Conservation (phyloP, 2,797 vertebrate genomes). For the Pyrocephalus nanus region DNA sequence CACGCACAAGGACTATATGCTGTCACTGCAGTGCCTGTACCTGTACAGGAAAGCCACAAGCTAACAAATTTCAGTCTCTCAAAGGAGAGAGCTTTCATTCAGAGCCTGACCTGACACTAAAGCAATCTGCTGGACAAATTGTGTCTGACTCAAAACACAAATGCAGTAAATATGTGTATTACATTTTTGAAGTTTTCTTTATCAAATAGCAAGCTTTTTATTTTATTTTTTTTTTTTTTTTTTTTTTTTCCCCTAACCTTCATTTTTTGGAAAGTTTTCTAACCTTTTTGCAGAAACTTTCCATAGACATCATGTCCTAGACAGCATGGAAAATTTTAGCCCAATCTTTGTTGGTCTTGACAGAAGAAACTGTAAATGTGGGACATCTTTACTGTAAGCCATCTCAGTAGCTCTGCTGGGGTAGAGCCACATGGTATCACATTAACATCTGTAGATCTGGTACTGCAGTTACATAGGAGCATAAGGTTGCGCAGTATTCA, state of each 20-base stretch:
- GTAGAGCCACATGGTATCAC: neutral
- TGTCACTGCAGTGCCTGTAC: neutral
- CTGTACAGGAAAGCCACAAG: neutral
- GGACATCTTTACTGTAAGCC: neutral
- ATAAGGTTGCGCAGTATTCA: neutral
- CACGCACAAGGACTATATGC: rapidly evolving
- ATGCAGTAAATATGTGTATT: neutral
- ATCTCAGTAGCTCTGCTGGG: neutral
- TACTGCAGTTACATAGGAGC: neutral
- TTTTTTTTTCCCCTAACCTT: neutral
- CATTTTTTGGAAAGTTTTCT: neutral
- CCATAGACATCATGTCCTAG: neutral
- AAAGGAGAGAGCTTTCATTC: neutral
- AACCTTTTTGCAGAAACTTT: neutral
- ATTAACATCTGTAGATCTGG: neutral
- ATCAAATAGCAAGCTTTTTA: neutral
- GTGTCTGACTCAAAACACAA: neutral
- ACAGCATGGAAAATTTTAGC: constrained; percentile 11
- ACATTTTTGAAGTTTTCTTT: neutral
- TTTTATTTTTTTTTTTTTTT: too few species aligned
- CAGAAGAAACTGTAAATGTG: neutral
- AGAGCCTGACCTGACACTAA: neutral
- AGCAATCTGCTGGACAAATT: neutral
- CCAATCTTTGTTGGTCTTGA: rapidly evolving
- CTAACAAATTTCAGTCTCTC: neutral